Evolutionary conservation across 2,888 invertebrate species (phyloP).

Genomic region (Lutraria lutraria): DNA sequence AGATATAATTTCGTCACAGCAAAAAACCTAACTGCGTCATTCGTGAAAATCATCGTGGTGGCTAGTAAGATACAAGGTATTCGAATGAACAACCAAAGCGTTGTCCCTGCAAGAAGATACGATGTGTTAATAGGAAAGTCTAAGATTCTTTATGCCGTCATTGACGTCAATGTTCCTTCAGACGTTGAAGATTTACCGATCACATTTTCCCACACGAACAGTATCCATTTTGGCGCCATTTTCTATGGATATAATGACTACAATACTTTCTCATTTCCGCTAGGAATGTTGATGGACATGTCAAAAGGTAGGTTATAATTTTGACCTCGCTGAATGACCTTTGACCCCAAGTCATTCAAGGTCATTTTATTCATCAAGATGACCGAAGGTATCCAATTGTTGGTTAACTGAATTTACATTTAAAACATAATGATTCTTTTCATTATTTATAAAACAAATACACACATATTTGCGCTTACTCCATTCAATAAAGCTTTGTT

Average conservation of each 20-base stretch:
- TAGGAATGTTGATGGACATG: constrained; percentile 55
- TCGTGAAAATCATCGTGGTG: constrained; percentile 32
- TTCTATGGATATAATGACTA: constrained; percentile 46
- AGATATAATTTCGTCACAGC: constrained; percentile 35
- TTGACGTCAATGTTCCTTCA: constrained; percentile 27
- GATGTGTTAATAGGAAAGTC: constrained; percentile 15
- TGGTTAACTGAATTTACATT: too few relatives aligned
- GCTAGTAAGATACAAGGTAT: constrained; percentile 27
- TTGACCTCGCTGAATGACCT: too few relatives aligned
- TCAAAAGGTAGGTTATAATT: constrained; percentile 28
- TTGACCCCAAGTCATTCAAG: too few relatives aligned
- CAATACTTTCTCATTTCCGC: constrained; percentile 47
- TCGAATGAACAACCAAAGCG: constrained; percentile 42
- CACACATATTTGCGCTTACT: too few relatives aligned
- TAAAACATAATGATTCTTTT: too few relatives aligned
- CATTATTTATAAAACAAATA: too few relatives aligned
- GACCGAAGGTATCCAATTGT: too few relatives aligned
- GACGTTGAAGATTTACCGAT: constrained; percentile 16
- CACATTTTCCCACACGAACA: constrained; percentile 25
- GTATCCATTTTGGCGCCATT: constrained; percentile 51
- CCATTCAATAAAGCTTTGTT: too few relatives aligned
- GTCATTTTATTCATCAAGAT: too few relatives aligned
- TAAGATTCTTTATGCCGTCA: constrained; percentile 9
- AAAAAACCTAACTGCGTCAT: neutral
- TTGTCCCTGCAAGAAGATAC: neutral